A percentile compares a stretch with the other conserved stretches of the same genome.
These are phyloP conservation scores for Plestiodon gilberti DNA, from an alignment of 2,113 vertebrate species.

Conservation along the genomic window DNA sequence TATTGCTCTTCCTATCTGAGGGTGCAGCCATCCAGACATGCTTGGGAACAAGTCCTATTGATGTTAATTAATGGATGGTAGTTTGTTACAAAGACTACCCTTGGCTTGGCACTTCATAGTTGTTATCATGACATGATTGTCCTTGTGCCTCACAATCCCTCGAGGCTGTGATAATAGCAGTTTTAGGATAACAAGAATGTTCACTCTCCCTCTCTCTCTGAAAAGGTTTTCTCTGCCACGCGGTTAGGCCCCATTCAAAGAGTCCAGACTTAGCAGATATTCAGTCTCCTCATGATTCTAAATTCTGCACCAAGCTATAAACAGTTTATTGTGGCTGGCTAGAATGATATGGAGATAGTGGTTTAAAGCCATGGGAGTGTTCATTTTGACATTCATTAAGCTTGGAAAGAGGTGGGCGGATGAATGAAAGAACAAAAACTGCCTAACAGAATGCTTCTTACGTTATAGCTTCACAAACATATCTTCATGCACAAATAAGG, in stretches of 20 bases:
- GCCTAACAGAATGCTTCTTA: constrained; percentile 43
- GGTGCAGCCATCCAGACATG: no score
- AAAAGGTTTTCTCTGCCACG: not conserved
- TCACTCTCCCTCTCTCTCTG: constrained; percentile 26
- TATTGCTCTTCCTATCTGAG: no score
- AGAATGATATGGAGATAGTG: constrained; percentile 59
- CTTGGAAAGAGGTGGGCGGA: constrained; percentile 70
- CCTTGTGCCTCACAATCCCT: constrained; percentile 22
- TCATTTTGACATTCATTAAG: constrained; percentile 64
- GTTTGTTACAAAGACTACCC: not conserved
- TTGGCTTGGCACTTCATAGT: not conserved
- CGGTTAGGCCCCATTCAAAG: constrained; percentile 23
- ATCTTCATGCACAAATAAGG: not conserved
- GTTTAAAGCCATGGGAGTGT: constrained; percentile 51
- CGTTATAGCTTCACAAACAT: not conserved
- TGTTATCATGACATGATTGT: not conserved
- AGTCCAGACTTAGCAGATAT: constrained; percentile 49
- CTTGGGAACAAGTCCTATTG: not conserved
- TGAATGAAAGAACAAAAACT: constrained; percentile 72
- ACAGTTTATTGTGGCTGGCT: constrained; percentile 49
- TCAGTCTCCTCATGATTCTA: constrained; percentile 48
- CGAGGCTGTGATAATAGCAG: constrained; percentile 50
- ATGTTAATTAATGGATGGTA: not conserved
- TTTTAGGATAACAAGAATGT: constrained; percentile 46
- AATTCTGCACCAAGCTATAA: constrained; percentile 12